phyloP scores from a whole-genome alignment of 2,797 vertebrate species.

The Manis javanica region DNA sequence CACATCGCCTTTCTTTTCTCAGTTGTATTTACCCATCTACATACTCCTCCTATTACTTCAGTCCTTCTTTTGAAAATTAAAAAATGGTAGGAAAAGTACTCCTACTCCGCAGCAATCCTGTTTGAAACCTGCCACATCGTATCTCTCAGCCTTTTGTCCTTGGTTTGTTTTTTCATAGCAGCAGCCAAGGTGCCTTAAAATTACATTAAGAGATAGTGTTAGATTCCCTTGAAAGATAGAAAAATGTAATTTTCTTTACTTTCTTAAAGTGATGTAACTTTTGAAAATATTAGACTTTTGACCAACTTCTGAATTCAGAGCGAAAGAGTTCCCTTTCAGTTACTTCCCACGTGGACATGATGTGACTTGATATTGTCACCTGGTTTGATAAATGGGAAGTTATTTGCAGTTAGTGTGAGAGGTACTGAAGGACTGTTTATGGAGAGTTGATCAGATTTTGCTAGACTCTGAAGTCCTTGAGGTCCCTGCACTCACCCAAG shows the following conservation, averaged over 20 bases:
- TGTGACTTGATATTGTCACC: slow-evolving; percentile 22
- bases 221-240: slow-evolving; percentile 61
- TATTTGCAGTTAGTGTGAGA: slow-evolving; percentile 68
- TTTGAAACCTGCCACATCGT: neutral
- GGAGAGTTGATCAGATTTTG: slow-evolving; percentile 55
- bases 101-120: neutral
- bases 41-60: neutral
- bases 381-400: slow-evolving; percentile 59
- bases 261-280: slow-evolving; percentile 52
- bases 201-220: slow-evolving; percentile 53
- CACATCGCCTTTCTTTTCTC: neutral
- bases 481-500: neutral
- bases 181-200: slow-evolving; percentile 39
- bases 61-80: neutral
- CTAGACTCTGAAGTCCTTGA: slow-evolving; percentile 19
- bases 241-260: slow-evolving; percentile 71
- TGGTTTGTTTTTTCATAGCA: neutral
- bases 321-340: slow-evolving; percentile 66
- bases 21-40: neutral
- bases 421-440: slow-evolving; percentile 14
- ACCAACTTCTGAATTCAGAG: slow-evolving; percentile 49
- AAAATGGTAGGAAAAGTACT: neutral
- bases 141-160: neutral
- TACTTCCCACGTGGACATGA: slow-evolving; percentile 54
- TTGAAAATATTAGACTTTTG: slow-evolving; percentile 72